Evolutionary conservation across 2,113 vertebrate genomes (phyloP).

Genomic region (Crocuta crocuta): DNA sequence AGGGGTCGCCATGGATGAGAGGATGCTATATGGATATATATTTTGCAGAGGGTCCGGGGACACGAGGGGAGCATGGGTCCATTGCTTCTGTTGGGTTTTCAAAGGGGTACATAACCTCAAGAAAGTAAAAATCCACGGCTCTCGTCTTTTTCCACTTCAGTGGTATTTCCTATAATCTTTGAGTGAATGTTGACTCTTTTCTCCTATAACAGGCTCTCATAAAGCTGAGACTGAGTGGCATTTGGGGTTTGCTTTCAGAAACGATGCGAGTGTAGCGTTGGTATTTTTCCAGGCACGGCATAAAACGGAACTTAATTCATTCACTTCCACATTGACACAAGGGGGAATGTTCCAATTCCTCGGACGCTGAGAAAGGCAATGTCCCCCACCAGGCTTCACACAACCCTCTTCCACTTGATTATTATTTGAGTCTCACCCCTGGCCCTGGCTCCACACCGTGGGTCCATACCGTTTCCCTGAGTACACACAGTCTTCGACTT

Average conservation of each 20-base stretch:
- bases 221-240: conserved; percentile 10
- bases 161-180: not conserved
- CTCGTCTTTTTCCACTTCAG: conserved; percentile 4
- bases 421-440: conserved; percentile 64
- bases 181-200: not conserved
- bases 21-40: too few relatives aligned
- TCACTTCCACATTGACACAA: conserved; percentile 62
- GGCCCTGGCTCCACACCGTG: conserved; percentile 22
- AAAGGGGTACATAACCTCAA: not conserved
- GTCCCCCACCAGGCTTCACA: conserved; percentile 26
- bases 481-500: not conserved
- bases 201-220: not conserved
- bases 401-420: conserved; percentile 42
- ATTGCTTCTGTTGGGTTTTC: not conserved
- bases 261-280: not conserved
- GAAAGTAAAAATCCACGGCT: not conserved
- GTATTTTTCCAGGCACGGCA: conserved; percentile 55
- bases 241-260: conserved; percentile 54
- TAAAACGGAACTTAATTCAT: conserved; percentile 52
- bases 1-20: not conserved
- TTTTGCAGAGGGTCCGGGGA: not conserved
- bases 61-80: not conserved
- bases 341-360: conserved; percentile 50
- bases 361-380: conserved; percentile 24
- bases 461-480: conserved; percentile 49